These are phyloP conservation scores for Diloba caeruleocephala DNA, from an alignment of 2,888 invertebrate species.

Conservation along the genomic window DNA sequence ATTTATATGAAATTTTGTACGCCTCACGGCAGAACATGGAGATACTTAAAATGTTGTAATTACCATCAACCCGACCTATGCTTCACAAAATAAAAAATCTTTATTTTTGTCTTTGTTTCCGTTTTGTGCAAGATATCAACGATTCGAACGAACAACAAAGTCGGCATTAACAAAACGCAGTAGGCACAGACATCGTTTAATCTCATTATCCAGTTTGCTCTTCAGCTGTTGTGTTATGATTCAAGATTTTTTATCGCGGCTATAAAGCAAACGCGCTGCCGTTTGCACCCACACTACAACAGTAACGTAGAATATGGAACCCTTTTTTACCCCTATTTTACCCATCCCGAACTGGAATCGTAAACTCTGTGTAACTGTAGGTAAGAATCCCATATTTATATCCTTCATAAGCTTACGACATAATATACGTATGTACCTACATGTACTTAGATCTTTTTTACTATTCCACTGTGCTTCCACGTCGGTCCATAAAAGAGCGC, in stretches of 20 bases:
- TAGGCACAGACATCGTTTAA: conserved; percentile 12
- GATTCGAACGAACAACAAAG: too few species aligned
- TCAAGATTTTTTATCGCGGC: conserved; percentile 29
- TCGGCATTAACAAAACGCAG: too few species aligned
- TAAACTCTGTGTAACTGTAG: conserved; percentile 42
- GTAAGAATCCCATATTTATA: conserved; percentile 46
- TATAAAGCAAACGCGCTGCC: conserved; percentile 27
- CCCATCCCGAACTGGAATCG: conserved; percentile 27
- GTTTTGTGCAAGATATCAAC: too few species aligned
- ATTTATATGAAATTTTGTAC: too few species aligned
- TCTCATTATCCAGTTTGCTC: conserved; percentile 22
- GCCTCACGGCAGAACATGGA: too few species aligned
- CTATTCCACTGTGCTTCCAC: conserved; percentile 16
- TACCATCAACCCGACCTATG: too few species aligned
- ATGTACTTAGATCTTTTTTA: conserved; percentile 23
- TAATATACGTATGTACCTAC: conserved; percentile 21
- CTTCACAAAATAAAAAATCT: too few species aligned
- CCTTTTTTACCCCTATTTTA: conserved; percentile 20
- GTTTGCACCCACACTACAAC: conserved; percentile 12
- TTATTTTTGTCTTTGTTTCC: too few species aligned
- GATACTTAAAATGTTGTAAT: too few species aligned
- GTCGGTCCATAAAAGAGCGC: neutral
- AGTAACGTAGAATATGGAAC: conserved; percentile 18
- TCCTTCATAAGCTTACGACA: conserved; percentile 30
- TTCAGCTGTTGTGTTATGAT: conserved; percentile 40